A percentile compares a stretch with the other conserved stretches of the same genome.
These are phyloP conservation scores for Allacma fusca DNA, from an alignment of 2,888 invertebrate species.

Conservation along the genomic window DNA sequence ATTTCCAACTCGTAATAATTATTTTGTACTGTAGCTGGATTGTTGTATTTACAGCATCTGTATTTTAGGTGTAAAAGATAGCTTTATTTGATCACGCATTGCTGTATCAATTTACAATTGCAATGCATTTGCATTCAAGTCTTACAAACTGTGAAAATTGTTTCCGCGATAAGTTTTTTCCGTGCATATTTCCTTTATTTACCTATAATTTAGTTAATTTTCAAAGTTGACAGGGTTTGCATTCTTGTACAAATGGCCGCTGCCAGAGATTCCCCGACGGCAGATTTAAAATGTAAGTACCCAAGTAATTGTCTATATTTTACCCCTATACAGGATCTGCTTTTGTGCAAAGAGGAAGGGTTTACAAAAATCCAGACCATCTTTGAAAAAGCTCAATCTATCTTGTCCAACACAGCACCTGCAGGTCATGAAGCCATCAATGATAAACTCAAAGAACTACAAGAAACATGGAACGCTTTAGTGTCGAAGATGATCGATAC, in stretches of 20 bases:
- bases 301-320: background rate
- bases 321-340: constrained; percentile 74
- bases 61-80: too few species aligned
- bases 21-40: too few species aligned
- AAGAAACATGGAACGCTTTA: constrained; percentile 88
- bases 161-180: constrained; percentile 3
- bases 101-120: too few species aligned
- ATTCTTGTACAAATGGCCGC: background rate
- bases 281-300: background rate
- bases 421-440: constrained; percentile 87
- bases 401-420: constrained; percentile 89
- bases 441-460: constrained; percentile 79
- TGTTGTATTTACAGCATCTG: too few species aligned
- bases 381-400: constrained; percentile 89
- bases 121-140: too few species aligned
- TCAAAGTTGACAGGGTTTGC: too few species aligned
- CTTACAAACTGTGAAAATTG: too few species aligned
- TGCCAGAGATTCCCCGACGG: background rate
- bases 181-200: background rate
- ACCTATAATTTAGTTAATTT: background rate
- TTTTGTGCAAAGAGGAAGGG: constrained; percentile 92
- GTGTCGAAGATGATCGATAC: constrained; percentile 90
- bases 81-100: too few species aligned
- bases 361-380: constrained; percentile 85
- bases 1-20: too few species aligned